Conservation (phyloP, 2,888 invertebrate genomes). For the Laspeyria flexula region DNA sequence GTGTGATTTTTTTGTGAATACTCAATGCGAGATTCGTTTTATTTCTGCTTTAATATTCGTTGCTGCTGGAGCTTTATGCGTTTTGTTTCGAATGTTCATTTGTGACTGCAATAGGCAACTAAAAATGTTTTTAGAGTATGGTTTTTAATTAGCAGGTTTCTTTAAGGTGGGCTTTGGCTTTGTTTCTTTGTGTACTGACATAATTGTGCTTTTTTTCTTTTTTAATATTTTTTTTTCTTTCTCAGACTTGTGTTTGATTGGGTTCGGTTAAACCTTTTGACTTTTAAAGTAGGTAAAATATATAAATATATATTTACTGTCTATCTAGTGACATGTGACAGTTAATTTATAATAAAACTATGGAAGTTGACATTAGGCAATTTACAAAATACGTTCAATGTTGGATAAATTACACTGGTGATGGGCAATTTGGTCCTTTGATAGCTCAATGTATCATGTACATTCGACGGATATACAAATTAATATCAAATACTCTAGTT, state of each 20-base stretch:
- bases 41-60: constrained; percentile 10
- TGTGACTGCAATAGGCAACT: not conserved
- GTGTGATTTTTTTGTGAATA: constrained; percentile 20
- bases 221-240: not conserved
- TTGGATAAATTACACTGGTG: constrained; percentile 21
- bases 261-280: no score
- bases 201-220: not conserved
- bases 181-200: not conserved
- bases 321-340: no score
- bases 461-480: constrained; percentile 21
- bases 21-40: not conserved
- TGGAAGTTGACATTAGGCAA: constrained; percentile 16
- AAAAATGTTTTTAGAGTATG: not conserved
- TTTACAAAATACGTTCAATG: constrained; percentile 45
- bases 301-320: no score
- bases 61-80: constrained; percentile 10
- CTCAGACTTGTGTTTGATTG: not conserved
- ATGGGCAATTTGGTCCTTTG: constrained; percentile 51
- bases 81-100: constrained; percentile 6
- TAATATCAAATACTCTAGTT: no score
- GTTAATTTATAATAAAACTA: no score
- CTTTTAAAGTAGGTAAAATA: no score
- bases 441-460: constrained; percentile 48
- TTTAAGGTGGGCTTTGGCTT: not conserved
- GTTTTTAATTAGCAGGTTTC: not conserved